Conservation (phyloP, 2,797 vertebrate genomes). For the Cuniculus paca region DNA sequence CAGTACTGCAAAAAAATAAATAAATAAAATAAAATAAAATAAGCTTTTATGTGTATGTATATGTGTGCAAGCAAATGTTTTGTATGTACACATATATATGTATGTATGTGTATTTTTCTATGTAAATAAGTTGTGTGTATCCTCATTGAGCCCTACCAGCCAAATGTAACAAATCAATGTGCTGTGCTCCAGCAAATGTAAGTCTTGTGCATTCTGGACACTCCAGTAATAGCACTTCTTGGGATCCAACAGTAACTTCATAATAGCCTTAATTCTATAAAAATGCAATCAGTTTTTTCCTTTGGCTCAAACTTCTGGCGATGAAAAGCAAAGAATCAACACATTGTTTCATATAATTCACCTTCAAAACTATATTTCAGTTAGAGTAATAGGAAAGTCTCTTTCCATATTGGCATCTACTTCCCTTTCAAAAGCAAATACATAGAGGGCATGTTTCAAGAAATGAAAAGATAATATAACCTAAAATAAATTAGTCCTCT, state of each 20-base stretch:
- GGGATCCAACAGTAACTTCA: conserved; percentile 76
- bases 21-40: too few relatives aligned
- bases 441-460: conserved; percentile 65
- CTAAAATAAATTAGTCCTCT: conserved; percentile 81
- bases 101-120: not conserved
- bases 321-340: conserved; percentile 81
- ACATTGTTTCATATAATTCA: conserved; percentile 44
- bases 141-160: conserved; percentile 3
- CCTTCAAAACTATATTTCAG: conserved; percentile 79
- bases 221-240: conserved; percentile 79
- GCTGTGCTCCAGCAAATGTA: conserved; percentile 68
- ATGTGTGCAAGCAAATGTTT: not conserved
- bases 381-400: conserved; percentile 52
- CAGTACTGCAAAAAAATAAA: too few relatives aligned
- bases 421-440: conserved; percentile 75
- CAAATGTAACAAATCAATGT: conserved; percentile 81
- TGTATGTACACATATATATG: fast-evolving
- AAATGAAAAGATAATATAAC: conserved; percentile 75
- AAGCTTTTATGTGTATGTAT: not conserved
- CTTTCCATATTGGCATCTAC: conserved; percentile 54
- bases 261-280: conserved; percentile 82
- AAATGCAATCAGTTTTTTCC: conserved; percentile 80
- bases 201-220: conserved; percentile 48
- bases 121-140: not conserved
- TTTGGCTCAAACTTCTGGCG: conserved; percentile 77